Base-by-base conservation (phyloP, 2,113 vertebrate genomes). In the Lutjanus erythropterus region DNA sequence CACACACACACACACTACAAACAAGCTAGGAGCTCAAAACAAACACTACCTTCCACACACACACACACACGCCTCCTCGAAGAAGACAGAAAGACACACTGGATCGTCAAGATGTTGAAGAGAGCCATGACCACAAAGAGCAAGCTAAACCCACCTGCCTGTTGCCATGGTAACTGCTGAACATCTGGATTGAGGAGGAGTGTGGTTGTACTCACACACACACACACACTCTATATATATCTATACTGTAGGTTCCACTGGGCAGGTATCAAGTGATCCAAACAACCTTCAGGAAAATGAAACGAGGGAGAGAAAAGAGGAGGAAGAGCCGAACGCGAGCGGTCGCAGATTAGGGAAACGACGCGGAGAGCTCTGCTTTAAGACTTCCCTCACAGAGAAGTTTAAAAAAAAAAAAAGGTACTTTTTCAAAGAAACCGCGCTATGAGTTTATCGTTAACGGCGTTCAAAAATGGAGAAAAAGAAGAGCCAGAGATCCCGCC, bases 111-210 rank as follows among this genome's bases (percentile, higher is more conserved):
- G 83, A 73, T 65, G 49, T 60, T 67, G 81, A 80, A 60, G 59
- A 58, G 82, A 83, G 49, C 62, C 73, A 58, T 71, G 78, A 74
- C 83, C 85, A 80, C 41, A 53, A 35, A 53, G 37, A 46, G 50
- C 19, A n/a, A 65, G 50, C 21, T 23, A 65, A 74, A 72, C 73
- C 75, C 73, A 84, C 71, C 86, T 72, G 71, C 83, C 41, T 1
- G 61, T 90, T 73, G 81, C 91, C 91, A 89, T 84, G 86, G 82
- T 52, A 88, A 89, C 87, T 66, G 71, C 71, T 53, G 74, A 87
- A 88, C 83, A 89, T 84, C 90, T 90, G 87, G 84, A 83, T 37
- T 35, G 73, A 6, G 0, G 71, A 21, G 49, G 78, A 82, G 66
- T 78, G 23, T 35, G 49, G 18, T 60, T 49, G 46, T 67, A 56